phyloP scores from a whole-genome alignment of 2,888 invertebrate species.

The Thumatha senex region DNA sequence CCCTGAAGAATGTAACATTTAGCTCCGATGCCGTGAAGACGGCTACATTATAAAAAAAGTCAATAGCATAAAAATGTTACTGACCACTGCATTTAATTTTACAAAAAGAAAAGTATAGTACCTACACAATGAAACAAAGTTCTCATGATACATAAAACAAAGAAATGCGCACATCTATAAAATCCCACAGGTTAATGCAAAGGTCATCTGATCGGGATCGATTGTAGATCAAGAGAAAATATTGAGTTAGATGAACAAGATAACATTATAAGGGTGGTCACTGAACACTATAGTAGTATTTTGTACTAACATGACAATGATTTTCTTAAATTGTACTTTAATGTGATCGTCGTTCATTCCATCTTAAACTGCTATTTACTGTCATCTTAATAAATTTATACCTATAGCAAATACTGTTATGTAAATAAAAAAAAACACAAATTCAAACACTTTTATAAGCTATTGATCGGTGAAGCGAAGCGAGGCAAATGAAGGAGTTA shows the following conservation, averaged over 20 bases:
- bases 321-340: constrained; percentile 17
- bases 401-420: not conserved
- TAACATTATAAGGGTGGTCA: constrained; percentile 45
- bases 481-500: constrained; percentile 37
- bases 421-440: not conserved
- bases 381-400: no score
- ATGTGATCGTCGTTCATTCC: constrained; percentile 16
- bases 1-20: no score
- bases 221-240: constrained; percentile 71
- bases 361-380: constrained; percentile 8
- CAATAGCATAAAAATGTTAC: no score
- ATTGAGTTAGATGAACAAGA: constrained; percentile 66
- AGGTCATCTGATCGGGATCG: constrained; percentile 70
- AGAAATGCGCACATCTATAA: constrained; percentile 44
- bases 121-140: constrained; percentile 31
- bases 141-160: constrained; percentile 31
- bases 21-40: no score
- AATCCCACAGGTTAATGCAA: constrained; percentile 55
- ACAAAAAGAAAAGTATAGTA: not conserved
- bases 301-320: constrained; percentile 24
- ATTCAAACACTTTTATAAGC: no score
- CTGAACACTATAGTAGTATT: constrained; percentile 32
- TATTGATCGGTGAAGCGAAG: no score
- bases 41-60: no score
- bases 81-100: not conserved